Percentiles rank a stretch among this genome's conserved stretches.
These are phyloP conservation scores for Teinopalpus imperialis DNA, from an alignment of 2,888 invertebrate genomes.

Conservation along the genomic window DNA sequence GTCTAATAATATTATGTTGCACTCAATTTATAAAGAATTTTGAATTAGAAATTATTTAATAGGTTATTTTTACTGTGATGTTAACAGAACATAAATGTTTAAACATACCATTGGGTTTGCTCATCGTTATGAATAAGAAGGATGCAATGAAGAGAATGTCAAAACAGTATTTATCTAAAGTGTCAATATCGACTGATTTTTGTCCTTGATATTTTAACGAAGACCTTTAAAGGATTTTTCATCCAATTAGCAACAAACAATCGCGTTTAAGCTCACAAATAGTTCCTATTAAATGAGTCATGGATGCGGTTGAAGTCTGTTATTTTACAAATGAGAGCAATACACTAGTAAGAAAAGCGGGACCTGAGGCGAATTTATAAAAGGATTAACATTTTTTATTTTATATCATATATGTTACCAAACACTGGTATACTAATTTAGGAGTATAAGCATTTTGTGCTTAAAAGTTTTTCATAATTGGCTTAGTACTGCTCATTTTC, in stretches of 20 bases:
- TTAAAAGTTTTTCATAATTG: no score
- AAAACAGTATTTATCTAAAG: not conserved
- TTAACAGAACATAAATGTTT: no score
- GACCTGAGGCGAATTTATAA: conserved; percentile 6
- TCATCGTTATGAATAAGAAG: conserved; percentile 6
- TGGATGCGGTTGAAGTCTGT: conserved; percentile 10
- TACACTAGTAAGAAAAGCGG: conserved; percentile 1
- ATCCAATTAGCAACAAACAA: conserved; percentile 58
- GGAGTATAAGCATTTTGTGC: no score
- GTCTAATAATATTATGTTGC: no score
- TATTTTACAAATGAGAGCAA: conserved; percentile 6
- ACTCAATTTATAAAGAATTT: no score
- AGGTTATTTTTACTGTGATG: no score
- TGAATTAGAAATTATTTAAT: no score
- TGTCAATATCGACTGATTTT: conserved; percentile 30
- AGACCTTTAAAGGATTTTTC: conserved; percentile 57
- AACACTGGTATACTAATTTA: no score
- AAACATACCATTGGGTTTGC: not conserved
- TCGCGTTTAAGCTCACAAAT: conserved; percentile 46
- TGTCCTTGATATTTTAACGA: conserved; percentile 37
- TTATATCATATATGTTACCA: no score
- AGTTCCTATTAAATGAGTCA: conserved; percentile 26
- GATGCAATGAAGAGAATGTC: conserved; percentile 3
- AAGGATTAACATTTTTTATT: no score
- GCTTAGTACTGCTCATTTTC: no score